These are phyloP conservation scores for Poecilia latipinna DNA, from an alignment of 2,113 vertebrate species.

Conservation along the genomic window DNA sequence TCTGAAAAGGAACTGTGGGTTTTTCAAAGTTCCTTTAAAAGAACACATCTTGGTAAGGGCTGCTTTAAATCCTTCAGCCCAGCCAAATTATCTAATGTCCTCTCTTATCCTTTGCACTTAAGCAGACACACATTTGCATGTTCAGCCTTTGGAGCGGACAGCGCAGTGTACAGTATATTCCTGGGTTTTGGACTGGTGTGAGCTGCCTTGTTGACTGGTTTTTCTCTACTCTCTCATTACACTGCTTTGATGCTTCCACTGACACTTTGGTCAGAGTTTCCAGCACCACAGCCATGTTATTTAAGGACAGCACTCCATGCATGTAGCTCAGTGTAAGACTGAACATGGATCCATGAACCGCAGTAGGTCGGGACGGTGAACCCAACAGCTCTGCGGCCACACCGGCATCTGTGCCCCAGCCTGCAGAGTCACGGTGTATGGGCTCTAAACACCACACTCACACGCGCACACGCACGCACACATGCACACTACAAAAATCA, in stretches of 20 bases:
- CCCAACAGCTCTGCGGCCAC: conserved; percentile 53
- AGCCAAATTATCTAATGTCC: conserved; percentile 11
- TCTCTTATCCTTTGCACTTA: conserved; percentile 8
- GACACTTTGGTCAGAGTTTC: conserved; percentile 73
- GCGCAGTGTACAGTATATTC: conserved; percentile 8
- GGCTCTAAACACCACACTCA: conserved; percentile 29
- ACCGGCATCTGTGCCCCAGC: conserved; percentile 66
- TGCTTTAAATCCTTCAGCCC: neutral
- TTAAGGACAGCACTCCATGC: conserved; percentile 56
- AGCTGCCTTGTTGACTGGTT: conserved; percentile 72
- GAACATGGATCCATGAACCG: conserved; percentile 33
- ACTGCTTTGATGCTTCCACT: conserved; percentile 70
- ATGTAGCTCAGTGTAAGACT: conserved; percentile 21
- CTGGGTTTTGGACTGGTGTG: conserved; percentile 59
- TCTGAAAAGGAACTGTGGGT: neutral
- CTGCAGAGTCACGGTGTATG: conserved; percentile 53
- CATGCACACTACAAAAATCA: conserved; percentile 61
- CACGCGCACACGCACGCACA: conserved; percentile 44
- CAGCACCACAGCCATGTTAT: conserved; percentile 66
- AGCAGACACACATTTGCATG: conserved; percentile 5
- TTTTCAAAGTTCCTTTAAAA: neutral
- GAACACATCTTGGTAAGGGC: neutral
- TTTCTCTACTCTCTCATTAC: conserved; percentile 70
- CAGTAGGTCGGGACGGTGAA: conserved; percentile 42
- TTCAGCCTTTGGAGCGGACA: conserved; percentile 1